These are phyloP conservation scores for Dromius quadrimaculatus DNA, from an alignment of 2,888 invertebrate species.

Conservation along the genomic window DNA sequence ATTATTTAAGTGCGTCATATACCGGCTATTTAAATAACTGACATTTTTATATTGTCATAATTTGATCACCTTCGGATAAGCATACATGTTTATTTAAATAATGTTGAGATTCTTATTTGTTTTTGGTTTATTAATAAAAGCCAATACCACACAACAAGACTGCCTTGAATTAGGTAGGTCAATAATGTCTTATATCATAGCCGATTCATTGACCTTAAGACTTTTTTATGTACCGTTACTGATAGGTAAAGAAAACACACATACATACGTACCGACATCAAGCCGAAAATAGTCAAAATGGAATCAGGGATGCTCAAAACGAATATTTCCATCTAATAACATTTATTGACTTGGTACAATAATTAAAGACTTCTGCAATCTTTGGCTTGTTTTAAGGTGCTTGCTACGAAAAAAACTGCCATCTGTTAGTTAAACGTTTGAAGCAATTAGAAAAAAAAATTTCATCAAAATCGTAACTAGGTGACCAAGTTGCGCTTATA, in stretches of 20 bases:
- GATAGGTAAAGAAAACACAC: background rate
- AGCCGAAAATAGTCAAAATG: too few species aligned
- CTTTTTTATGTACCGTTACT: conserved; percentile 30
- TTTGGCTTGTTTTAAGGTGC: too few species aligned
- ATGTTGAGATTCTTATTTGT: conserved; percentile 11
- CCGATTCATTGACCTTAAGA: conserved; percentile 25
- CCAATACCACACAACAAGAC: background rate
- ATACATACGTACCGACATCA: too few species aligned
- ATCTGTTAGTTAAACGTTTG: too few species aligned
- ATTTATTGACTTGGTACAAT: too few species aligned
- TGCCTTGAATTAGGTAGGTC: conserved; percentile 38
- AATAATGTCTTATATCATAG: conserved; percentile 23
- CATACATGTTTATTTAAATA: conserved; percentile 7
- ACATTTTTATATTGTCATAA: conserved; percentile 25
- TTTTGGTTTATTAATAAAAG: conserved; percentile 3
- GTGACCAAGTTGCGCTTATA: too few species aligned
- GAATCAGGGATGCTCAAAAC: too few species aligned
- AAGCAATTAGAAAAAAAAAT: too few species aligned
- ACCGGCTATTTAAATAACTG: conserved; percentile 5
- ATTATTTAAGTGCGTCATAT: conserved; percentile 16
- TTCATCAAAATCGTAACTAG: too few species aligned
- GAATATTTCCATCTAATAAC: too few species aligned
- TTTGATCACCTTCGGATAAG: conserved; percentile 19
- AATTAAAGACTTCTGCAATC: too few species aligned
- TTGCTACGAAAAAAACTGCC: too few species aligned